Evolutionary conservation across 30 jellyfish, hydroid and myxozoan species (phyloP), one percentile per base, ranked within the genome.

Genomic region (Chrysaora quinquecirrha): DNA sequence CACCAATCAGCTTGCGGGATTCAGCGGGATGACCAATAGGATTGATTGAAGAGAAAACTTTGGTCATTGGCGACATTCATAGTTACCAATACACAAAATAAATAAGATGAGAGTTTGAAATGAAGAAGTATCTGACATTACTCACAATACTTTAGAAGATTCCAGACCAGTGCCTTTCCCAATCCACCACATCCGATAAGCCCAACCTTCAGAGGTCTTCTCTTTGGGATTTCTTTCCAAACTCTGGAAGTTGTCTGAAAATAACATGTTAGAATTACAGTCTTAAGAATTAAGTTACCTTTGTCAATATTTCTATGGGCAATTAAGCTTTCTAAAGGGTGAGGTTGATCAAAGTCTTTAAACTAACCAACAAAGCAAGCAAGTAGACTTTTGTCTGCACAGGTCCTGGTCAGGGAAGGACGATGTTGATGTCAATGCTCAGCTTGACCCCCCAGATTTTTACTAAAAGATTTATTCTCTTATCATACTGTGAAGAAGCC

Each of bases 151-250:
- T 38, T 38, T 27, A 66, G 78, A 65, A 82, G 73, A 70, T 71
- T 82, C 31, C 54, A 29, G 21, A 69, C 92, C 73, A 82, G 22
- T 11, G 78, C 46, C 34, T 58, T 82, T 19, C 92, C 92, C 16
- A 82, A 28, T 48, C 79, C 92, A 21, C 92, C 92, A 69, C 92
- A 82, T 3, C 92, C 92, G 1, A 82, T 62, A 9, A 82, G 19
- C 11, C 92, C 92, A 69, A 82, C 64, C 43, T 71, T 68, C 9
- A 82, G n/a, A 7, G 92, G 85, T 35, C 83, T 69, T 49, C 92
- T 32, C 31, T 82, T 58, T 22, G 78, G 85, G 2, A 71, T 65
- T 52, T 68, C 92, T 33, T 82, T 82, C 85, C 85, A 82, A 10
- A n/a, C 70, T 64, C 72, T 71, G n/a, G 54, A 34, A 25, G 50